Percentiles rank a stretch among this genome's conserved stretches.
These are phyloP conservation scores for Nomada hirtipes DNA, from an alignment of 2,888 invertebrate genomes.

Conservation along the genomic window DNA sequence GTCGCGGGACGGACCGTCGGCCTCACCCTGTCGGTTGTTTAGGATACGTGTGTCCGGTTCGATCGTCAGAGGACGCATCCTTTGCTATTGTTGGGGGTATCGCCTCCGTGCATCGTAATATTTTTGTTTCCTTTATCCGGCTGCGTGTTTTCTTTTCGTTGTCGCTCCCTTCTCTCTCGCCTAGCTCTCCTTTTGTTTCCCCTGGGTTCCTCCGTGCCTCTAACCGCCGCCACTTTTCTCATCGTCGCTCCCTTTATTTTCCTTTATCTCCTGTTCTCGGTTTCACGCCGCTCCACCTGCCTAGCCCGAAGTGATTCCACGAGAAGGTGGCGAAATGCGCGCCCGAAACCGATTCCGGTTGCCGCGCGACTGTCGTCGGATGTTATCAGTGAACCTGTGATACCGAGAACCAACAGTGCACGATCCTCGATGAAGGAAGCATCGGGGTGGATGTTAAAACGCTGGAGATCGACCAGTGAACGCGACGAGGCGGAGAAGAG, in stretches of 20 bases:
- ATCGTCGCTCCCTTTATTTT: not conserved
- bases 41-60: slow-evolving; percentile 18
- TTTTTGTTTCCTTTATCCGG: not conserved
- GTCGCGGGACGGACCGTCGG: slow-evolving; percentile 49
- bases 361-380: slow-evolving; percentile 5
- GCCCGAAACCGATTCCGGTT: slow-evolving; percentile 27
- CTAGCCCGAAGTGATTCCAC: not conserved
- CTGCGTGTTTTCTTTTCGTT: not conserved
- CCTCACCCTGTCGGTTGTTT: slow-evolving; percentile 56
- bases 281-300: too few species aligned
- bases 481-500: not conserved
- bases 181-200: not conserved
- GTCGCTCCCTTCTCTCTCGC: not conserved
- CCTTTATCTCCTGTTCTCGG: not conserved
- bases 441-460: not conserved
- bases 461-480: slow-evolving; percentile 3
- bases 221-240: not conserved
- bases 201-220: not conserved
- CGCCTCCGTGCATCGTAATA: not conserved
- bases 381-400: slow-evolving; percentile 43
- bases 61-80: slow-evolving; percentile 26
- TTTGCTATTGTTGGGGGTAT: not conserved
- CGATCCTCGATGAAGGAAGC: not conserved
- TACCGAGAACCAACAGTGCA: slow-evolving; percentile 1
- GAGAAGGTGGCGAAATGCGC: slow-evolving; percentile 32